Base-by-base conservation (phyloP, 1,140 invertebrate genomes). In the Trichonephila clavipes region DNA sequence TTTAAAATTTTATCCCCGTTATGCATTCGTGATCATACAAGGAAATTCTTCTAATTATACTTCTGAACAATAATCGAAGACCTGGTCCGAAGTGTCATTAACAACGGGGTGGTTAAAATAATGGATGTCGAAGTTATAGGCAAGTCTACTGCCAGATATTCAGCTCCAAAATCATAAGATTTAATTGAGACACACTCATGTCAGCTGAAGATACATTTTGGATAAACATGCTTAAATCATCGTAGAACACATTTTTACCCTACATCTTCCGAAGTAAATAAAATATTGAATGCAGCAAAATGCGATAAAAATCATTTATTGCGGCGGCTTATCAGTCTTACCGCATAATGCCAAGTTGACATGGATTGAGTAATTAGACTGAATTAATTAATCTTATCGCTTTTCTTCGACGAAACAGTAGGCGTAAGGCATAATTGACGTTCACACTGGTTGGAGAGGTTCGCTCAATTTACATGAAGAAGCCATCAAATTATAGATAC, bases 291-390 rank as follows among this genome's bases (percentile, higher is more conserved):
- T 34, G 59, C 77, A 85, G 28, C n/a, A 85, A 77, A 85, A 77
- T 90, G 58, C 61, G 90, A 92, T 92, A 92, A 92, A 92, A 92
- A 92, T 92, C 82, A 59, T 83, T 91, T 91, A 91, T 64, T 91
- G 81, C 61, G 90, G 58, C 59, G 24, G 72, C 61, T 91, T 91
- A 91, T 82, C 83, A n/a, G 58, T n/a, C 40, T 91, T 77, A 87
- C 82, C 64, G 91, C 91, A 69, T 69, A 72, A 92, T 92, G 66
- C 61, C 62, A 40, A 92, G 62, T 87, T 92, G 91, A 72, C 83
- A 59, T 87, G 81, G 62, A 92, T 92, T 92, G 90, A 92, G 91
- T 92, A 92, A 92, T 92, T 92, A 92, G 91, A 40, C 40, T 59
- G 66, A 72, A 92, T 87, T 86, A 87, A 92, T 92, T 92, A 92